A percentile compares a stretch with the other conserved stretches of the same genome.
Conservation (phyloP, 2,797 vertebrate species). For the Tenualosa ilisha region DNA sequence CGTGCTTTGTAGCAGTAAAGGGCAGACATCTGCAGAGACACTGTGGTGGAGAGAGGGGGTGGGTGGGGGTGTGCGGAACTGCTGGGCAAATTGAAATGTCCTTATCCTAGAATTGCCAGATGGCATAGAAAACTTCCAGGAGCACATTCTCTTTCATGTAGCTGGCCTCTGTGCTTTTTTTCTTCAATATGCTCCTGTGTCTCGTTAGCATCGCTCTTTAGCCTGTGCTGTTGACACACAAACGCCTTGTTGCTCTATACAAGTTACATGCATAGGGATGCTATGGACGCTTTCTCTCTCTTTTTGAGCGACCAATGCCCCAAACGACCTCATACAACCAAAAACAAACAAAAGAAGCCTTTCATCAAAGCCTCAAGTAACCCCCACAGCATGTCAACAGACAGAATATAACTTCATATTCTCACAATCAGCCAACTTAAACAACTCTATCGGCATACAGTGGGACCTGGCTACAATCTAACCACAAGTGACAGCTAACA, state of each 20-base stretch:
- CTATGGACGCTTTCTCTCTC: neutral
- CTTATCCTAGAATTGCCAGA: slow-evolving; percentile 68
- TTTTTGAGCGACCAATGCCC: neutral
- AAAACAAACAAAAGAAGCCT: too few species aligned
- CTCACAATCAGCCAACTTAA: neutral
- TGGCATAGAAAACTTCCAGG: slow-evolving; percentile 49
- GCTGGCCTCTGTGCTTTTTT: neutral
- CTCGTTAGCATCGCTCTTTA: neutral
- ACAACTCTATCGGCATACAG: neutral
- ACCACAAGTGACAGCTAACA: neutral
- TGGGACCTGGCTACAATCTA: neutral
- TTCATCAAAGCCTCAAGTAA: neutral
- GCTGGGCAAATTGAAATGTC: slow-evolving; percentile 39
- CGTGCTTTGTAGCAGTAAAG: slow-evolving; percentile 54
- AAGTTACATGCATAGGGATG: neutral
- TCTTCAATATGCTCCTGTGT: slow-evolving; percentile 4
- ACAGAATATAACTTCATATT: neutral
- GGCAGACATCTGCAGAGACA: slow-evolving; percentile 45
- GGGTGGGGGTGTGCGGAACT: neutral
- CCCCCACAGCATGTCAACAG: neutral
- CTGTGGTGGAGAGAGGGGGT: slow-evolving; percentile 24
- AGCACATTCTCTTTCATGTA: slow-evolving; percentile 11
- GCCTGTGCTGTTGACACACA: neutral
- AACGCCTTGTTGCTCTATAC: neutral
- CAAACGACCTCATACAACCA: neutral